Percentiles rank a stretch among this genome's conserved stretches.
phyloP scores from a whole-genome alignment of 2,113 vertebrate genomes.

The Numenius arquata region DNA sequence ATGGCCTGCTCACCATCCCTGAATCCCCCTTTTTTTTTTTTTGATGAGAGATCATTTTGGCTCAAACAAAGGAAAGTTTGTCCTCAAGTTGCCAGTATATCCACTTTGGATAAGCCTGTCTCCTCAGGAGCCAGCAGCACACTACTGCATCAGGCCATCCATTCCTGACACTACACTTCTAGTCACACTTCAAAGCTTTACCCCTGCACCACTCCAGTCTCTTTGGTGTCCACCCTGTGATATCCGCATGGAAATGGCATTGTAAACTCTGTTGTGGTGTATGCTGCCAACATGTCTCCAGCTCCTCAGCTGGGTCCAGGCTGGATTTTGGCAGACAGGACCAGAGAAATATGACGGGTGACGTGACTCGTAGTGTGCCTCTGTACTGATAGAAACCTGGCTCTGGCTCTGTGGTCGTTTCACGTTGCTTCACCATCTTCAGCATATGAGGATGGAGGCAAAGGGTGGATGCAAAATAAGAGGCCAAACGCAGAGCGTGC shows the following conservation, averaged over 20 bases:
- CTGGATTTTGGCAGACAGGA: not conserved
- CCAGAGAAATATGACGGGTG: not conserved
- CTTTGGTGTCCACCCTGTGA: not conserved
- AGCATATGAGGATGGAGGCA: not conserved
- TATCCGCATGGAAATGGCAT: not conserved
- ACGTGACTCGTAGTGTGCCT: accelerated
- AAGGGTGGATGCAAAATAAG: not conserved
- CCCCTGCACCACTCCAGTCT: not conserved
- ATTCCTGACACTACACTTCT: not conserved
- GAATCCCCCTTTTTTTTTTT: not conserved
- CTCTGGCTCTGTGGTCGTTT: not conserved
- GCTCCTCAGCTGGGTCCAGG: not conserved
- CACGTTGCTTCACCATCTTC: not conserved
- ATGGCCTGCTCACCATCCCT: not conserved
- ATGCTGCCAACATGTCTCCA: not conserved
- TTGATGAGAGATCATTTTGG: not conserved
- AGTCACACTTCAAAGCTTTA: not conserved
- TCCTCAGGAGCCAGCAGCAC: not conserved
- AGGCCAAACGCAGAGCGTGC: not conserved
- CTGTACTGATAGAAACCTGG: accelerated
- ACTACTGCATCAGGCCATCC: not conserved
- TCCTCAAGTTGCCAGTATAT: not conserved
- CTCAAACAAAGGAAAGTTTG: not conserved
- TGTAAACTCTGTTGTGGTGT: not conserved
- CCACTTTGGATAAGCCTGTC: not conserved